These are phyloP conservation scores for Andricus curvator DNA, from an alignment of 2,888 invertebrate genomes.

Conservation along the genomic window DNA sequence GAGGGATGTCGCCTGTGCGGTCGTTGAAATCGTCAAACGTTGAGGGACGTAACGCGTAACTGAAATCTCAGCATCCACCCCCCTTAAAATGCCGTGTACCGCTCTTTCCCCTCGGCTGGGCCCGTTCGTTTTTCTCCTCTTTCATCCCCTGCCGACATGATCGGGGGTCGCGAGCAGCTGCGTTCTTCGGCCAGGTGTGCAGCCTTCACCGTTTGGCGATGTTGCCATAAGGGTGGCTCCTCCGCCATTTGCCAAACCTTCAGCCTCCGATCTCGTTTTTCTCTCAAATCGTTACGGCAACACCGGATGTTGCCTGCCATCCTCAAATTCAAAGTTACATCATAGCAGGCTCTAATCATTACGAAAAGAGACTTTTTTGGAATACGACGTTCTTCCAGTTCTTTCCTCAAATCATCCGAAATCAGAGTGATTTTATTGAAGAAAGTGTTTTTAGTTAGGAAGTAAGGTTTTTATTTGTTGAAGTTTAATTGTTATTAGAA, in stretches of 20 bases:
- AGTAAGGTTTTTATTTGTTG: not conserved
- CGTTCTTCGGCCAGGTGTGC: slow-evolving; percentile 74
- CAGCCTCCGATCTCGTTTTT: slow-evolving; percentile 52
- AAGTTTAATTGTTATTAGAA: not conserved
- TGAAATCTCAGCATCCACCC: slow-evolving; percentile 76
- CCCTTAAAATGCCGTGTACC: slow-evolving; percentile 50
- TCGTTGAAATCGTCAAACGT: slow-evolving; percentile 67
- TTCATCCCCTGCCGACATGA: slow-evolving; percentile 72
- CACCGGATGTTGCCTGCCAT: slow-evolving; percentile 44
- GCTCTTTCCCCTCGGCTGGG: slow-evolving; percentile 49
- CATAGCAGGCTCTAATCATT: slow-evolving; percentile 4
- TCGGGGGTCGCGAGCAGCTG: slow-evolving; percentile 73
- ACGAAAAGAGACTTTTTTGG: slow-evolving; percentile 10
- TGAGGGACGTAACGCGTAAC: slow-evolving; percentile 67
- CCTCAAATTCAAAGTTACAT: not conserved
- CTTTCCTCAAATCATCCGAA: not conserved
- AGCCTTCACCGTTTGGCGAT: slow-evolving; percentile 65
- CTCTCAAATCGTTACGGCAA: slow-evolving; percentile 59
- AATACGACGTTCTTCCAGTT: slow-evolving; percentile 7
- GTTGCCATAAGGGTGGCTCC: slow-evolving; percentile 68
- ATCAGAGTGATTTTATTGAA: not conserved
- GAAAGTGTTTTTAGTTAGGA: not conserved
- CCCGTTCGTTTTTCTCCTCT: slow-evolving; percentile 69
- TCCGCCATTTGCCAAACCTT: slow-evolving; percentile 48
- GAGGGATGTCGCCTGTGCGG: slow-evolving; percentile 64